Evolutionary conservation across 2,113 vertebrate species (phyloP).

Genomic region (Podocnemis expansa): DNA sequence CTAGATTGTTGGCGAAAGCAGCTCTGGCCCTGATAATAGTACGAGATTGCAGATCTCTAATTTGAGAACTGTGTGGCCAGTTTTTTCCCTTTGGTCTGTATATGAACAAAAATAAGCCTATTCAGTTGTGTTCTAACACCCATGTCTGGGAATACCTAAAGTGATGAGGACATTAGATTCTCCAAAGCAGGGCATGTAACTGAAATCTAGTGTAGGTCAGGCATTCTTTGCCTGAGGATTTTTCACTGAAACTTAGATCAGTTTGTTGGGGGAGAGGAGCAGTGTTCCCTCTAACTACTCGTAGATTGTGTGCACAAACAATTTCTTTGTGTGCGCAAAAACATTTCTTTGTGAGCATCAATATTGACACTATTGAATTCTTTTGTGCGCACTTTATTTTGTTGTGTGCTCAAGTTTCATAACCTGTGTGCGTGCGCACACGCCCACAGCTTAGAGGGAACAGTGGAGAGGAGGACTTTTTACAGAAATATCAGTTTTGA

Average conservation of each 20-base stretch:
- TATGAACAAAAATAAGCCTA: background rate
- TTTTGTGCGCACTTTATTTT: too few relatives aligned
- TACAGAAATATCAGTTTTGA: too few relatives aligned
- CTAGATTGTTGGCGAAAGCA: background rate
- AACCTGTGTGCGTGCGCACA: too few relatives aligned
- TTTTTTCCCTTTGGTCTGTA: background rate
- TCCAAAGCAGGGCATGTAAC: background rate
- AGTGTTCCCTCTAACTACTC: too few relatives aligned
- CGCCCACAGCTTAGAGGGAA: too few relatives aligned
- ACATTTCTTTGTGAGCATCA: too few relatives aligned
- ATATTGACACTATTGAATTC: too few relatives aligned
- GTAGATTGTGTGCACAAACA: too few relatives aligned
- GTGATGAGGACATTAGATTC: background rate
- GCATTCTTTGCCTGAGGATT: background rate
- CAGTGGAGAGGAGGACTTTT: too few relatives aligned
- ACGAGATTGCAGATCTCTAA: background rate
- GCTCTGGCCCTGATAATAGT: background rate
- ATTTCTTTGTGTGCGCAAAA: too few relatives aligned
- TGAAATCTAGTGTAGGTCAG: rapidly evolving
- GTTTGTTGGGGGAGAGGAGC: too few relatives aligned
- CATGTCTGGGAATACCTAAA: background rate
- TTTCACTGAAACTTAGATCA: background rate
- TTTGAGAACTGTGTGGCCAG: background rate
- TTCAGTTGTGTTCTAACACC: background rate
- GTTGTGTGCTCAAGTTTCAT: too few relatives aligned